Base-by-base conservation (phyloP, 1,140 invertebrate species). In the Caenorhabditis inopinata region DNA sequence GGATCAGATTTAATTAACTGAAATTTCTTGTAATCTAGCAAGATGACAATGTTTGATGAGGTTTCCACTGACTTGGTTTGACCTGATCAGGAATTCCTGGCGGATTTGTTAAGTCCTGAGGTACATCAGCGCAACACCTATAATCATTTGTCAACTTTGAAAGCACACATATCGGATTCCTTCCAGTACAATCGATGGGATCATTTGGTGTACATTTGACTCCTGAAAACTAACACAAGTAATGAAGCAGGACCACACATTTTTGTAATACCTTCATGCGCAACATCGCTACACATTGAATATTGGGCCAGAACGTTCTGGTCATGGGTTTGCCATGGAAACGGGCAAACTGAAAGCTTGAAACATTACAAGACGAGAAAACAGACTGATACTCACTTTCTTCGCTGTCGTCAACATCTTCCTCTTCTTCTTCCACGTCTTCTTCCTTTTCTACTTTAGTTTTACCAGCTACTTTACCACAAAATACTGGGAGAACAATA, bases 301-400 rank as follows among this genome's bases (percentile, higher is more conserved):
- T 84, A 84, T 14, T 73, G 62, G n/a, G 81, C 49, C 6, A 84
- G 48, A 25, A 84, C 84, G 42, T 84, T 84, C 29, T 83, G 76
- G 73, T 82, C 81, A 42, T 83, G 83, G 14, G 83, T 83, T 76
- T 84, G 83, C 83, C 83, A 84, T 7, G 83, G 83, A 45, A 82
- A 84, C 16, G 83, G 83, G 18, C 83, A 84, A 16, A 84, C 82
- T 83, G 21, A 58, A 83, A n/a, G 6, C 48, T 48, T 29, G 18
- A n/a, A 74, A n/a, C n/a, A 68, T 21, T 5, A 77, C 1, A 16
- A 53, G 1, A 78, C 18, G 21, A 21, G 6, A 27, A 35, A 74
- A 79, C 25, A 53, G 35, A 48, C n/a, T n/a, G 7, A 32, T 32
- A 53, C 76, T 73, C 25, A 83, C 82, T 81, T 29, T 83, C 82